Percentiles rank a stretch among this genome's conserved stretches.
phyloP scores from a whole-genome alignment of 2,797 vertebrate species.

The Gobio occitaniae region DNA sequence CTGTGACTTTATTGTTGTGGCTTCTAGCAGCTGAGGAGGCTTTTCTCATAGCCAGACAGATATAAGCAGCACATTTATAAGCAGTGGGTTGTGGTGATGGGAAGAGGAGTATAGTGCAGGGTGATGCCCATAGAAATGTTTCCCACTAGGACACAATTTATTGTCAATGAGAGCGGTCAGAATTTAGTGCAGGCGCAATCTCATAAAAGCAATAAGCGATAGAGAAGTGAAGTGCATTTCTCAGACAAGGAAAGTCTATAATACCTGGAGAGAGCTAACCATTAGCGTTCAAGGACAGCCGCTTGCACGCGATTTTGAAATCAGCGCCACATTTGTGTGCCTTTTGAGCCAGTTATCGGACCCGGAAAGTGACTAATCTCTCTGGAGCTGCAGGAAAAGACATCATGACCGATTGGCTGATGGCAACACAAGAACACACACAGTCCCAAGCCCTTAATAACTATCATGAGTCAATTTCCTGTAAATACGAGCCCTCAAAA shows the following conservation, averaged over 20 bases:
- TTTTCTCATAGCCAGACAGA: background rate
- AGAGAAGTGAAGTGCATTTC: conserved; percentile 26
- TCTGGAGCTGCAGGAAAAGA: background rate
- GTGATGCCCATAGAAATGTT: conserved; percentile 5
- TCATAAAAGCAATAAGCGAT: conserved; percentile 20
- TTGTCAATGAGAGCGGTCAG: conserved; percentile 14
- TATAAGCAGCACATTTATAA: background rate
- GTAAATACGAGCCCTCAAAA: background rate
- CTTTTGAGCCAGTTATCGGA: background rate
- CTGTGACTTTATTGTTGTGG: background rate
- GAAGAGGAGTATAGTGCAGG: background rate
- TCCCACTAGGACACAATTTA: conserved; percentile 11
- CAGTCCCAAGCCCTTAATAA: background rate
- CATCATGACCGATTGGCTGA: background rate
- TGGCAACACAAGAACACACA: background rate
- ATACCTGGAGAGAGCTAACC: background rate
- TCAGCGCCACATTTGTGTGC: background rate
- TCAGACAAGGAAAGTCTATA: conserved; percentile 12
- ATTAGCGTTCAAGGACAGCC: background rate
- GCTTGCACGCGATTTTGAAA: background rate
- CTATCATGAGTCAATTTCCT: background rate
- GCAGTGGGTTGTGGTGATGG: conserved; percentile 2
- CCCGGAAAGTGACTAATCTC: background rate
- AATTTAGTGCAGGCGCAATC: conserved; percentile 21
- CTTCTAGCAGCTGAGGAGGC: background rate